Evolutionary conservation across 2,888 invertebrate genomes (phyloP).

Genomic region (Trichopoda pennipes): DNA sequence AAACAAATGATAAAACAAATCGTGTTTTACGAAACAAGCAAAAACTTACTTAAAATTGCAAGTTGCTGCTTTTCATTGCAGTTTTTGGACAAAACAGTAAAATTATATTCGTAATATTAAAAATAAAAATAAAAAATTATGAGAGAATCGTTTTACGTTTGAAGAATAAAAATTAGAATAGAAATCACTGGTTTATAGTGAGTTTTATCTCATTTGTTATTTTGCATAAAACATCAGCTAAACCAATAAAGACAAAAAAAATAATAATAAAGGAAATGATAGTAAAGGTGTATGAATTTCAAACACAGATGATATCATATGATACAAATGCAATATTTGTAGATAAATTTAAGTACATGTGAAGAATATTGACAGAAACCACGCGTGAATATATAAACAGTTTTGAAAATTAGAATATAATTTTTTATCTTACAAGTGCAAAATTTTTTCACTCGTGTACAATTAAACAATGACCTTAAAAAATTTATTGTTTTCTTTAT

Average conservation of each 20-base stretch:
- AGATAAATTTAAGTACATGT: constrained; percentile 17
- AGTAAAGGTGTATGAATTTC: constrained; percentile 30
- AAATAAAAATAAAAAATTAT: constrained; percentile 18
- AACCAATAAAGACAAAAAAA: constrained; percentile 12
- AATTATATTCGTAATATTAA: constrained; percentile 39
- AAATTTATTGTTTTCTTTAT: no score
- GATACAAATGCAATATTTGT: constrained; percentile 19
- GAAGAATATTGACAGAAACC: constrained; percentile 29
- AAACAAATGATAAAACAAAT: constrained; percentile 57
- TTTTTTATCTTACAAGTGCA: not conserved
- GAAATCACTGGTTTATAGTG: constrained; percentile 19
- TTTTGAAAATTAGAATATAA: constrained; percentile 41
- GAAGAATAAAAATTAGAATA: constrained; percentile 52
- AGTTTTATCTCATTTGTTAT: not conserved
- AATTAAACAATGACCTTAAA: no score
- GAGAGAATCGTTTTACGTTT: constrained; percentile 48
- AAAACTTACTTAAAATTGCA: constrained; percentile 48
- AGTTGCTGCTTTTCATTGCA: constrained; percentile 35
- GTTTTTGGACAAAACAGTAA: constrained; percentile 51
- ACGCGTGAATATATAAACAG: constrained; percentile 16
- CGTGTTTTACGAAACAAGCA: constrained; percentile 41
- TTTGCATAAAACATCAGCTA: constrained; percentile 46
- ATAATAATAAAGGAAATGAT: not conserved
- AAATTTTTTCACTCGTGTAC: no score
- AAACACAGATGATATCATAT: constrained; percentile 23